Evolutionary conservation across 2,797 vertebrate genomes (phyloP), one percentile per base, ranked within the genome.

Genomic region (Podarcis siculus): DNA sequence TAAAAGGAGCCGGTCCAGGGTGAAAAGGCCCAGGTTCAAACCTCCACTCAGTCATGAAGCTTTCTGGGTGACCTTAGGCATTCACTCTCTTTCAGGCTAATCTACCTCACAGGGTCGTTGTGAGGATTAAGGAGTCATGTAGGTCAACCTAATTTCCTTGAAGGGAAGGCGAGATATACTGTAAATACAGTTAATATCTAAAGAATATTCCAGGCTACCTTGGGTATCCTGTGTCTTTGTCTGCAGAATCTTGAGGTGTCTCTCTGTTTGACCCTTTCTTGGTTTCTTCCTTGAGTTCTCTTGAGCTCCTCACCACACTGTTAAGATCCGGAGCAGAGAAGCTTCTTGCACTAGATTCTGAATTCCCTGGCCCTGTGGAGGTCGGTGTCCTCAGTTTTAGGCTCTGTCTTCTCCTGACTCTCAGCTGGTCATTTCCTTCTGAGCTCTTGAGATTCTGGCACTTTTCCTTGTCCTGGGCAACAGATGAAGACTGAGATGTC

Each of bases 141-240:
- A 37, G 0, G 8, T 4, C 19, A 1, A 32, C 1, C 42, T 25
- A 25, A 66, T 5, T 27, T 25, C 10, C 25, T n/a, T 30, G 72
- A 37, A 30, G 55, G 10, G 76, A 66, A 77, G 15, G 30, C 13
- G 21, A 23, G 35, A 17, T 32, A 25, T 4, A 9, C 42, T 42
- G 42, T 42, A 76, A 15, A 61, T 49, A 5, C 17, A 86, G 69
- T 15, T 55, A 1, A 55, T 64, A 64, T 64, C 61, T 49, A 9
- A 72, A 67, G 12, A 7, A 9, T 1, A 55, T 25, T 12, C 55
- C 78, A 37, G 37, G 64, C 12, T 95, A 95, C 95, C 93, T 92
- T 84, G 89, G 86, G 66, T 72, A 23, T 79, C 55, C 85, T 89
- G 45, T 0, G 17, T 69, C 6, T 55, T 82, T 67, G 42, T 81